Conservation (phyloP, 2,888 invertebrate genomes). For the Seira ritae region DNA sequence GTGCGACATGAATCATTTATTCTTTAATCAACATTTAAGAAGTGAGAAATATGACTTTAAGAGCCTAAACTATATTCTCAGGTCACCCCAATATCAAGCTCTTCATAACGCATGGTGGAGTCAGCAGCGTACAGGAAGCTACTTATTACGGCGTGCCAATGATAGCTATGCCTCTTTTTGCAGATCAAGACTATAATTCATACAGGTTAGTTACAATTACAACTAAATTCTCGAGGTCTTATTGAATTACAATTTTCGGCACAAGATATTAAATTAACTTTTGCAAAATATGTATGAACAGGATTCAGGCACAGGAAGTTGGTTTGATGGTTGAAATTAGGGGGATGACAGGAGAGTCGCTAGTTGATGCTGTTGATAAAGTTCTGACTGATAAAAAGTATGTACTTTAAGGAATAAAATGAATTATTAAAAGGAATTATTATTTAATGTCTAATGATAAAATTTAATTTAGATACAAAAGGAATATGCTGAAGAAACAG, state of each 20-base stretch:
- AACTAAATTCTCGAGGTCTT: too few species aligned
- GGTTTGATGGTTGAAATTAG: slow-evolving; percentile 70
- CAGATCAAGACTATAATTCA: slow-evolving; percentile 72
- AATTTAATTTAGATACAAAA: slow-evolving; percentile 56
- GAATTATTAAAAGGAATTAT: slow-evolving; percentile 9
- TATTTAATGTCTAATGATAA: neutral
- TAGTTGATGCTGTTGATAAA: slow-evolving; percentile 61
- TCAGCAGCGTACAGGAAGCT: slow-evolving; percentile 70
- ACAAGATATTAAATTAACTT: neutral
- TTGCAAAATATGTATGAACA: neutral
- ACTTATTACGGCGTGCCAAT: slow-evolving; percentile 70
- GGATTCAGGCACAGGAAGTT: slow-evolving; percentile 69
- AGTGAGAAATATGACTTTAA: neutral
- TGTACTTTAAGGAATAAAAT: neutral
- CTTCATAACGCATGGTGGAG: slow-evolving; percentile 71
- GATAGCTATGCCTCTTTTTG: slow-evolving; percentile 69
- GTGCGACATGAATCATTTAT: slow-evolving; percentile 44
- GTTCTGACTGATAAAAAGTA: slow-evolving; percentile 65
- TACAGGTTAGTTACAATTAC: slow-evolving; percentile 24
- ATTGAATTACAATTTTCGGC: too few species aligned
- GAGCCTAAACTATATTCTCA: slow-evolving; percentile 12
- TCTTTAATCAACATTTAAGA: too few species aligned
- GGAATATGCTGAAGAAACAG: slow-evolving; percentile 67
- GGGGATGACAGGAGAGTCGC: slow-evolving; percentile 53
- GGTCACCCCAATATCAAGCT: slow-evolving; percentile 68